phyloP scores from a whole-genome alignment of 2,113 vertebrate species.

The Procavia capensis region DNA sequence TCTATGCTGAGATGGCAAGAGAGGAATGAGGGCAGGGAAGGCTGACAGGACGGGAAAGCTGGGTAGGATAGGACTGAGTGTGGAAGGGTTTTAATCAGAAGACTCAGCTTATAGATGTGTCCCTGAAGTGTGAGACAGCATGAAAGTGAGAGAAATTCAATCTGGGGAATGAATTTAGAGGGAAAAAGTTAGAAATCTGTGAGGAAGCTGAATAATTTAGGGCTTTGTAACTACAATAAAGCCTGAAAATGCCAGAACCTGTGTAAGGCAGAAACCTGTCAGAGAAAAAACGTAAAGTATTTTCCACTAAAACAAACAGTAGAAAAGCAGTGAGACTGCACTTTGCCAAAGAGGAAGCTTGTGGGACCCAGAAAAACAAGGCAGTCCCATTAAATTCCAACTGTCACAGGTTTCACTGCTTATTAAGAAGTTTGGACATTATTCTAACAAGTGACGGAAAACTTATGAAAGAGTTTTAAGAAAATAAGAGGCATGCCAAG shows the following conservation, averaged over 20 bases:
- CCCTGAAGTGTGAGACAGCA: neutral
- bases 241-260: too few species aligned
- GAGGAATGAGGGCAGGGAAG: neutral
- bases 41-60: neutral
- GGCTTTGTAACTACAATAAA: neutral
- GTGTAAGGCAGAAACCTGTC: too few species aligned
- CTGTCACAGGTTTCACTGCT: too few species aligned
- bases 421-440: slow-evolving; percentile 1
- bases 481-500: neutral
- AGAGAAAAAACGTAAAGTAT: too few species aligned
- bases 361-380: too few species aligned
- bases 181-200: neutral
- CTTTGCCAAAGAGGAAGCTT: too few species aligned
- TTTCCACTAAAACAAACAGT: too few species aligned
- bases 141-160: neutral
- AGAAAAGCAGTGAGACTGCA: too few species aligned
- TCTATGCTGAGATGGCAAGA: neutral
- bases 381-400: too few species aligned
- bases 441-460: slow-evolving; percentile 5
- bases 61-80: neutral
- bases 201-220: neutral
- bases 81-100: neutral
- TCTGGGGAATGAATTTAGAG: neutral
- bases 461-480: neutral
- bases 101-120: neutral